Percentiles rank a stretch among this genome's conserved stretches.
phyloP scores from a whole-genome alignment of 2,888 invertebrate species.

The Podabrus alpinus region DNA sequence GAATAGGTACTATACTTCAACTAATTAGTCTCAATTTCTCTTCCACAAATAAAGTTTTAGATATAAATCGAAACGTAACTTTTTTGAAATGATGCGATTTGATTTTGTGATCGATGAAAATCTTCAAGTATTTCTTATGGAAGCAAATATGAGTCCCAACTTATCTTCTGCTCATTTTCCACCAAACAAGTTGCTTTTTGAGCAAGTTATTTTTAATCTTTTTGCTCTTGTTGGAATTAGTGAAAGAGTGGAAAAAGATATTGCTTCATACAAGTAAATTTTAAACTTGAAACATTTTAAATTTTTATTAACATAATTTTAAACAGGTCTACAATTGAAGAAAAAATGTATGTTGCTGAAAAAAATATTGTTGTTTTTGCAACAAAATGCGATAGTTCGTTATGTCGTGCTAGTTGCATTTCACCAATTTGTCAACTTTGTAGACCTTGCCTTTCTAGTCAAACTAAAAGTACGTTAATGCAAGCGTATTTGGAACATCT shows the following conservation, averaged over 20 bases:
- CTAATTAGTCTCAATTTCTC: constrained; percentile 1
- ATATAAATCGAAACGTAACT: constrained; percentile 65
- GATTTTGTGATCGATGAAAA: constrained; percentile 91
- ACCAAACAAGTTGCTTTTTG: constrained; percentile 86
- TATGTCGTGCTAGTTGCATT: constrained; percentile 67
- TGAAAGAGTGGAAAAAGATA: constrained; percentile 55
- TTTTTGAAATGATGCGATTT: constrained; percentile 94
- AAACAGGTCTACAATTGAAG: constrained; percentile 42
- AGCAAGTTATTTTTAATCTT: constrained; percentile 87
- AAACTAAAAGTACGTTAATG: constrained; percentile 63
- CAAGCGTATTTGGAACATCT: constrained; percentile 80
- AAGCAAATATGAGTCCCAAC: constrained; percentile 99
- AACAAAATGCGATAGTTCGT: constrained; percentile 64
- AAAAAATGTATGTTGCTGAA: constrained; percentile 72
- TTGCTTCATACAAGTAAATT: constrained; percentile 53
- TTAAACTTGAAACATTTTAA: too few species aligned
- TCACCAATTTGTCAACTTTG: constrained; percentile 76
- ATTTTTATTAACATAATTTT: too few species aligned
- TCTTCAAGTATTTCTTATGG: constrained; percentile 84
- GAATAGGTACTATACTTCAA: constrained; percentile 43
- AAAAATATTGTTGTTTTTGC: constrained; percentile 81
- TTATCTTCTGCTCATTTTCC: constrained; percentile 90
- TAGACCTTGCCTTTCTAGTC: constrained; percentile 70
- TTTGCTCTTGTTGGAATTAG: constrained; percentile 79
- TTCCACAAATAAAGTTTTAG: constrained; percentile 38